Evolutionary conservation across 2,113 vertebrate species (phyloP).

Genomic region (Caretta caretta): DNA sequence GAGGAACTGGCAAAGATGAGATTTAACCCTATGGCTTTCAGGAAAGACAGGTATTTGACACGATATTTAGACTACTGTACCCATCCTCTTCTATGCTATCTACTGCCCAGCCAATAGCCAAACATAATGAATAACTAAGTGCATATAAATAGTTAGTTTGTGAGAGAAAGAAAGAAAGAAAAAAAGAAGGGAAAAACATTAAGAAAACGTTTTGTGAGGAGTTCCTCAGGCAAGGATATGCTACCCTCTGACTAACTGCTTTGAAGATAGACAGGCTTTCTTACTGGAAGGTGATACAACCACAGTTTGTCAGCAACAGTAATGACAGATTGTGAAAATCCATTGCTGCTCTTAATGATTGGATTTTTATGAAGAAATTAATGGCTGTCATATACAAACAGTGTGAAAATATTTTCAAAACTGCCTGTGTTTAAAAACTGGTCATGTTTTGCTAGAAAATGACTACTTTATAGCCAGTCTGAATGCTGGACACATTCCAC

Average conservation of each 20-base stretch:
- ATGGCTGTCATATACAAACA: slow-evolving; percentile 61
- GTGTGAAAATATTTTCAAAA: slow-evolving; percentile 57
- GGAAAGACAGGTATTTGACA: neutral
- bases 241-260: slow-evolving; percentile 35
- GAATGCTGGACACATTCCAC: slow-evolving; percentile 34
- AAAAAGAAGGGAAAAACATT: neutral
- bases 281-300: slow-evolving; percentile 45
- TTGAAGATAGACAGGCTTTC: slow-evolving; percentile 41
- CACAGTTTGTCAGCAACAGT: slow-evolving; percentile 54
- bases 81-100: neutral
- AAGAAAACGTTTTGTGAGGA: slow-evolving; percentile 33
- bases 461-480: slow-evolving; percentile 13
- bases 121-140: neutral
- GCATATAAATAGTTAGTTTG: neutral
- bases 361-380: slow-evolving; percentile 58
- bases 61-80: neutral
- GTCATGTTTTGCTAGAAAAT: slow-evolving; percentile 47
- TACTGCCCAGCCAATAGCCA: neutral
- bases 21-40: slow-evolving; percentile 2
- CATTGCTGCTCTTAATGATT: slow-evolving; percentile 42
- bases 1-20: neutral
- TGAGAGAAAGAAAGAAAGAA: neutral
- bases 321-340: slow-evolving; percentile 66
- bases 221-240: slow-evolving; percentile 46
- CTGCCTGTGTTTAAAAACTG: slow-evolving; percentile 30